Evolutionary conservation across 2,888 invertebrate genomes (phyloP), one percentile per base, ranked within the genome.

Genomic region (Zaprionus bogoriensis): DNA sequence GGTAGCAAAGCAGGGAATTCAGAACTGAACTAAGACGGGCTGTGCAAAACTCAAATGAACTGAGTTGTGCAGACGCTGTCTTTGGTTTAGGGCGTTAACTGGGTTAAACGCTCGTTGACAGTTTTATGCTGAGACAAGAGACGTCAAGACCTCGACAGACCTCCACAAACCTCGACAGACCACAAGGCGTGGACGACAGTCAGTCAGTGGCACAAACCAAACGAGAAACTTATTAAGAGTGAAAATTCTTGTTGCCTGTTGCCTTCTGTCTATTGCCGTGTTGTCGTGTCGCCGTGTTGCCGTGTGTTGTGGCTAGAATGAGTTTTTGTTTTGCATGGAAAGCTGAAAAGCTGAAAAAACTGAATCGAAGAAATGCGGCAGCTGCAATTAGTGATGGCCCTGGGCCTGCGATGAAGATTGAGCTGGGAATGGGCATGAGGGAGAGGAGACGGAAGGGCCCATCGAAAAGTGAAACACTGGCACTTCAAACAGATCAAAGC

Each of bases 161-260:
- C 38, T 27, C 41, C 32, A 41, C 36, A 3, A 46, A 46, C 46
- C 22, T 39, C 30, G 27, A 52, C 52, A 45, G 39, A 54, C 63
- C 39, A 54, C 55, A 54, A 63, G 67, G 73, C 65, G 62, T 61
- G 54, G 78, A 73, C 67, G 74, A 71, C 67, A 81, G 66, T 81
- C 82, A 77, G 84, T 75, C 80, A 84, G 75, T 84, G 78, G 84
- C 84, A 81, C 81, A 81, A 65, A 57, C 55, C 59, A 69, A 84
- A 78, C 79, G 53, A 85, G 82, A 74, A 72, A 82, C 82, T 85
- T 85, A 74, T 74, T 77, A 84, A 82, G 85, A 81, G 85, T 81
- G 85, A 81, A 81, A 81, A 82, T 84, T 84, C 67, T 78, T 50
- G 51, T 39, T 32, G 57, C 28, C 45, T 12, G 10, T 27, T 10